phyloP scores from a whole-genome alignment of 2,113 vertebrate genomes.

The Strix aluco region DNA sequence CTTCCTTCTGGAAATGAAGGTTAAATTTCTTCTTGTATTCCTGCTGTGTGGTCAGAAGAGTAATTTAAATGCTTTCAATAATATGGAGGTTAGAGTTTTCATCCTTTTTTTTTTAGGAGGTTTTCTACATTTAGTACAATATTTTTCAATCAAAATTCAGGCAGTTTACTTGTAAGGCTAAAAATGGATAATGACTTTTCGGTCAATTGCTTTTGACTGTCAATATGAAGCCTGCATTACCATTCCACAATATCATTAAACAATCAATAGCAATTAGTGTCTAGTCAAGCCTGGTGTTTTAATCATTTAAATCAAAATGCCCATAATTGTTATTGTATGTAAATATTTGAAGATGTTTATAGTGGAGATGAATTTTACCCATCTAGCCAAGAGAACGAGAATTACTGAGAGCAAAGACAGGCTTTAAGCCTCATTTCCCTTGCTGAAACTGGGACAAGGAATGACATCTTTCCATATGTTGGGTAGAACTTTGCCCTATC shows the following conservation, averaged over 20 bases:
- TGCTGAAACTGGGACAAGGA: neutral
- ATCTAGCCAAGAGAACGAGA: neutral
- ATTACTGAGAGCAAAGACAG: neutral
- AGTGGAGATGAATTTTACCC: conserved; percentile 51
- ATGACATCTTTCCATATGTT: neutral
- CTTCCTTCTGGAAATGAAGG: conserved; percentile 66
- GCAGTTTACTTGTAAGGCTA: conserved; percentile 67
- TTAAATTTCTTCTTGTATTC: conserved; percentile 49
- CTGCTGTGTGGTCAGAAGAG: neutral
- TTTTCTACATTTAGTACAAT: conserved; percentile 32
- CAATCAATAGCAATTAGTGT: conserved; percentile 77
- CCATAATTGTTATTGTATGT: conserved; percentile 70
- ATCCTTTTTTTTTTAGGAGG: conserved; percentile 28
- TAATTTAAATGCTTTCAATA: conserved; percentile 56
- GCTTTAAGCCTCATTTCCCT: neutral
- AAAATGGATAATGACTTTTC: conserved; percentile 74
- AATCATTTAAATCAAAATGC: conserved; percentile 73
- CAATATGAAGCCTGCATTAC: conserved; percentile 70
- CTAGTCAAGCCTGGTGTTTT: conserved; percentile 72
- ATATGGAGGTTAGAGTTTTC: conserved; percentile 28
- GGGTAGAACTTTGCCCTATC: neutral
- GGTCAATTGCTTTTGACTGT: conserved; percentile 73
- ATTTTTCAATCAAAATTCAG: conserved; percentile 65
- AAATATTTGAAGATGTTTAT: conserved; percentile 69
- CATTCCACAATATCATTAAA: conserved; percentile 73